Base-by-base conservation (phyloP, 2,113 vertebrate genomes). In the Podarcis cretensis region DNA sequence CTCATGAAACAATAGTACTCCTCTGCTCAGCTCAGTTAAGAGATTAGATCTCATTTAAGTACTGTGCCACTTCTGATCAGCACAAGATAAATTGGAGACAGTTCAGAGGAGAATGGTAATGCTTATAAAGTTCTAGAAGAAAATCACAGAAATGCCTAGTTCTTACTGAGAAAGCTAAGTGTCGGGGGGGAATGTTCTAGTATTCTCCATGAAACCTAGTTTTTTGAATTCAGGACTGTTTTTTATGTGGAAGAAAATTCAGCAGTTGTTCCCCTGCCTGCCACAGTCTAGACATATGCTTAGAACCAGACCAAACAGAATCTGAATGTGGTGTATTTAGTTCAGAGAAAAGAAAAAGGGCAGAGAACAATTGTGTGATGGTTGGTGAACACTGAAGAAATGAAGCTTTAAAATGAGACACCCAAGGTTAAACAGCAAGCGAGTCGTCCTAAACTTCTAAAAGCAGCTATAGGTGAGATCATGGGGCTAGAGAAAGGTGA, bases 31-130 rank as follows among this genome's bases (percentile, higher is more conserved):
- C 37, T n/a, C 69, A 32, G 35, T 20, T 63, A 35, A 43, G 35
- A 87, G 78, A 87, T 73, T 81, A 81, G 68, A 73, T 81, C 69
- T 82, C 69, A 75, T 75, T 88, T 75, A 88, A 43, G 35, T 75
- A 66, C 27, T 13, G n/a, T 83, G 71, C 32, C 81, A 83, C 37
- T 88, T 88, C 87, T 83, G 30, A 83, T 83, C 80, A 76, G 81
- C 66, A 32, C 71, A 76, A 83, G 80, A 88, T 88, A 83, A 83
- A 82, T 35, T 76, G 57, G 54, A 88, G 76, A 12, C 71, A 88
- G 76, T 76, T 83, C 71, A 76, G 71, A 86, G 20, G 30, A 82
- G 35, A 82, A 65, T 35, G n/a, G n/a, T n/a, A 87, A 74, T 40
- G 40, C 23, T 75, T 35, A 74, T 63, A 65, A 74, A 63, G 27